Conservation (phyloP, 1,140 invertebrate species). For the Colletes gigas region DNA sequence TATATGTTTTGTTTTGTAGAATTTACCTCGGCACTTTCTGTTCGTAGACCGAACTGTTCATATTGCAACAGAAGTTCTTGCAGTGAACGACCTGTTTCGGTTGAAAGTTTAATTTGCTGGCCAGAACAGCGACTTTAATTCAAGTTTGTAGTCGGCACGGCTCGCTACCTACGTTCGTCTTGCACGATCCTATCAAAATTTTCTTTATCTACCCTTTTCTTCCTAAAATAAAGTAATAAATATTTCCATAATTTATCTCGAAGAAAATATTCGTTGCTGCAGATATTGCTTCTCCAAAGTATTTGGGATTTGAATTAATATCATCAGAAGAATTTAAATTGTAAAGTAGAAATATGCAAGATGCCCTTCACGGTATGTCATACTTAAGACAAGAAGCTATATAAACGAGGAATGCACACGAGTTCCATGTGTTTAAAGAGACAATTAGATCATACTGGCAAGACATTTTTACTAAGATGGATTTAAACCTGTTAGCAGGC, state of each 20-base stretch:
- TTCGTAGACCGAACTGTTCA: background rate
- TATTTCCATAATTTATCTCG: too few species aligned
- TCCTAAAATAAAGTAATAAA: too few species aligned
- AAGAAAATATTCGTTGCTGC: too few species aligned
- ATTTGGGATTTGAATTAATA: background rate
- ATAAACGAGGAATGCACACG: conserved; percentile 12
- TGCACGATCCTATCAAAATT: background rate
- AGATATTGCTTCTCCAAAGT: too few species aligned
- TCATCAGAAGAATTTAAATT: background rate
- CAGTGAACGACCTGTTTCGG: conserved; percentile 52
- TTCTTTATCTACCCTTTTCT: too few species aligned
- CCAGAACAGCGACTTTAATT: conserved; percentile 54
- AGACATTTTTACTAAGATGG: conserved; percentile 19
- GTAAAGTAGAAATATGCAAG: background rate
- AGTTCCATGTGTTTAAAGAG: conserved; percentile 29
- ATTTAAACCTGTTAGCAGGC: conserved; percentile 39
- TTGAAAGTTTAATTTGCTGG: conserved; percentile 65
- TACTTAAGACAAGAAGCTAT: background rate
- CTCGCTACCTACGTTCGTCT: conserved; percentile 60
- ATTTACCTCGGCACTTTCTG: background rate
- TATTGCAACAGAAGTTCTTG: background rate
- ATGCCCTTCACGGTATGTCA: background rate
- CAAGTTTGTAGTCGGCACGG: conserved; percentile 24
- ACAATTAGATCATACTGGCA: conserved; percentile 33
- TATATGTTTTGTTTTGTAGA: background rate